Conservation (phyloP, 1,140 invertebrate species). For the Aricia agestis region DNA sequence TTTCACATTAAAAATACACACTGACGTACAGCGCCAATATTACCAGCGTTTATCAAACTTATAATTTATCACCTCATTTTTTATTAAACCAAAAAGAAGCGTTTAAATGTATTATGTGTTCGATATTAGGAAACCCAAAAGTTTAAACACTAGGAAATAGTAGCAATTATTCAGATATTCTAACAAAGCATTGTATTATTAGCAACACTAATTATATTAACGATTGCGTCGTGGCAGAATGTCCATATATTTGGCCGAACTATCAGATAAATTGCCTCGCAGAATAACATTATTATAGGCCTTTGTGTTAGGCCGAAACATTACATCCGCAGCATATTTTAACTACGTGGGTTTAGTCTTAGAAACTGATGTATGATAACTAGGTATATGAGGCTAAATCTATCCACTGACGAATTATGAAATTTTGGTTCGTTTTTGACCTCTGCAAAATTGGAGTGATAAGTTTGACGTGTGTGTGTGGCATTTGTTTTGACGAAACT, state of each 20-base stretch:
- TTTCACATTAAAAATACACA: too few relatives aligned
- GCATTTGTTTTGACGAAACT: too few relatives aligned
- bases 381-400: not conserved
- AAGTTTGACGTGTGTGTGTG: too few relatives aligned
- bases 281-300: slow-evolving; percentile 57
- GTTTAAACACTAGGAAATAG: not conserved
- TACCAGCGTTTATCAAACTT: too few relatives aligned
- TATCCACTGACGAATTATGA: too few relatives aligned
- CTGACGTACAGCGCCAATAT: too few relatives aligned
- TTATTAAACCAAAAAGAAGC: too few relatives aligned
- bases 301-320: slow-evolving; percentile 49
- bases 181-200: slow-evolving; percentile 9
- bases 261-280: slow-evolving; percentile 57
- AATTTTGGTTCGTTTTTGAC: too few relatives aligned
- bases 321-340: slow-evolving; percentile 32
- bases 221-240: slow-evolving; percentile 32
- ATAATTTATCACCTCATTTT: too few relatives aligned
- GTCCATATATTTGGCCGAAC: slow-evolving; percentile 51
- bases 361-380: not conserved
- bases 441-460: too few relatives aligned
- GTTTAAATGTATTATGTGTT: too few relatives aligned
- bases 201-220: slow-evolving; percentile 32
- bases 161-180: not conserved
- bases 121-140: not conserved
- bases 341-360: slow-evolving; percentile 7